These are phyloP conservation scores for Albula goreensis DNA, from an alignment of 2,113 vertebrate species.

Conservation along the genomic window DNA sequence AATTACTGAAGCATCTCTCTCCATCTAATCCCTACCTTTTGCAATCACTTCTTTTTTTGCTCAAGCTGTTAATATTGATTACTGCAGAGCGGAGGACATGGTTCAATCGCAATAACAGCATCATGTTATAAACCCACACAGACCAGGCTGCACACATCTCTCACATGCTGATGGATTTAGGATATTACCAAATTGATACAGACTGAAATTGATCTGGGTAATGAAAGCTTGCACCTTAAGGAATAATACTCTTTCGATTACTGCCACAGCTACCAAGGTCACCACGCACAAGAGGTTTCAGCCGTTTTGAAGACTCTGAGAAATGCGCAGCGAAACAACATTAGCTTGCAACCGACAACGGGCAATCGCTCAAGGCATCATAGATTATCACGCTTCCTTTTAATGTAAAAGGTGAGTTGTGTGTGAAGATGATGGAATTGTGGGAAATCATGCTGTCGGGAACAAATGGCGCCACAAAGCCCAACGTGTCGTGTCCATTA, in stretches of 20 bases:
- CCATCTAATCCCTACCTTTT: conserved; percentile 58
- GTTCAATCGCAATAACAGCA: conserved; percentile 75
- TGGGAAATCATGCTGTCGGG: not conserved
- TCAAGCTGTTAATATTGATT: conserved; percentile 75
- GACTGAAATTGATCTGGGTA: conserved; percentile 75
- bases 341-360: not conserved
- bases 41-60: conserved; percentile 55
- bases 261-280: conserved; percentile 77
- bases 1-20: conserved; percentile 68
- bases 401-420: not conserved
- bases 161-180: conserved; percentile 57
- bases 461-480: conserved; percentile 9
- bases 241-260: conserved; percentile 80
- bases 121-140: conserved; percentile 65
- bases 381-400: not conserved
- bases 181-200: conserved; percentile 76
- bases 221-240: conserved; percentile 76
- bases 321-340: not conserved
- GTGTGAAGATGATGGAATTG: not conserved
- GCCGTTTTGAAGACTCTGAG: conserved; percentile 48
- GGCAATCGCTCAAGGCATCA: not conserved
- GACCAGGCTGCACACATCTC: conserved; percentile 61
- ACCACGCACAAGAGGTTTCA: conserved; percentile 57
- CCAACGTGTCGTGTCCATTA: conserved; percentile 16
- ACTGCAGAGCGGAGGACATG: conserved; percentile 53